Conservation (phyloP, 2,797 vertebrate species). For the Loriculus beryllinus region DNA sequence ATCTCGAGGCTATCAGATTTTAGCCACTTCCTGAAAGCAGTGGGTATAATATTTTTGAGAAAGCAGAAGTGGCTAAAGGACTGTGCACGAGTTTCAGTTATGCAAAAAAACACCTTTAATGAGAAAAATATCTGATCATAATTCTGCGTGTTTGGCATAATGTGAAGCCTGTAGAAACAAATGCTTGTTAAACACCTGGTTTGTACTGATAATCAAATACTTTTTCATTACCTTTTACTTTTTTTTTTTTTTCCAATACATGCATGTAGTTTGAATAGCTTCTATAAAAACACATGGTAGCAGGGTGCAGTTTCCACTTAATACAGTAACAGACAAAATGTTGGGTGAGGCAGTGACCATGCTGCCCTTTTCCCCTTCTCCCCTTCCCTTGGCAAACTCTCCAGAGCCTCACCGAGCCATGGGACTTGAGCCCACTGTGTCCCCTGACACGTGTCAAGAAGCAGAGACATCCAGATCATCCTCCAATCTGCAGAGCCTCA, state of each 20-base stretch:
- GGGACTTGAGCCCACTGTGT: background rate
- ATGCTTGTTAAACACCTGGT: background rate
- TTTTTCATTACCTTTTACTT: background rate
- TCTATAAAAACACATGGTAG: background rate
- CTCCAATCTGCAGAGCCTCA: background rate
- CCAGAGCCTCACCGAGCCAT: accelerated
- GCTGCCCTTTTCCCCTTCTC: background rate
- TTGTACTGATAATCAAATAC: background rate
- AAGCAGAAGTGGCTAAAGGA: background rate
- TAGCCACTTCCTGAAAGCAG: background rate
- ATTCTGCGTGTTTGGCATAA: background rate
- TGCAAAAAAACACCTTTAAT: background rate
- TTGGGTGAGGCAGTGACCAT: background rate
- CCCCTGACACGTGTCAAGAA: accelerated
- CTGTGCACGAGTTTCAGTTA: background rate
- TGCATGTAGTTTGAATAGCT: background rate
- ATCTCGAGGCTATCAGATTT: background rate
- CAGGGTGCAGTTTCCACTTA: background rate
- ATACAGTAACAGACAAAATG: background rate
- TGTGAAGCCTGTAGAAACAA: background rate
- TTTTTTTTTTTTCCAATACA: background rate
- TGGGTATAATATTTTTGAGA: background rate
- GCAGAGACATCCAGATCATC: background rate
- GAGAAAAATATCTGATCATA: background rate
- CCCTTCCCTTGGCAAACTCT: background rate